phyloP scores from a whole-genome alignment of 2,888 invertebrate genomes.

The Clunio marinus region DNA sequence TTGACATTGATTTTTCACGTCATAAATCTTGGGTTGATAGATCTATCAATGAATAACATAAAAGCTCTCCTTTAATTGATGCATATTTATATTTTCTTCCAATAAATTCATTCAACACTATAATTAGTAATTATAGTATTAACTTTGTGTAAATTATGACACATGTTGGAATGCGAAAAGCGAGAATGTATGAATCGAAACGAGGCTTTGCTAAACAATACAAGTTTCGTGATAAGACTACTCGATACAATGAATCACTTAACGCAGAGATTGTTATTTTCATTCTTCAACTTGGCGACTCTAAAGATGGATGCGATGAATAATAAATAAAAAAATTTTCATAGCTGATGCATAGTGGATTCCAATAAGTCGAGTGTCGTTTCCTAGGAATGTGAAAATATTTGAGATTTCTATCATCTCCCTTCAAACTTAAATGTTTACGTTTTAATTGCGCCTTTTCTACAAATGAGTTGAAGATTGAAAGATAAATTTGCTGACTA shows the following conservation, averaged over 20 bases:
- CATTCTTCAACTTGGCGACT: background rate
- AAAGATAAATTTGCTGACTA: no score
- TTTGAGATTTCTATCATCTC: no score
- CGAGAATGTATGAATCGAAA: background rate
- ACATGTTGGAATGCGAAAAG: background rate
- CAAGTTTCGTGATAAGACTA: slow-evolving; percentile 1
- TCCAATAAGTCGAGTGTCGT: background rate
- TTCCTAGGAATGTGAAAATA: background rate
- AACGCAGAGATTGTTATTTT: no score
- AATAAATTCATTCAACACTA: background rate
- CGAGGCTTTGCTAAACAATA: background rate
- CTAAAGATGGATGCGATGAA: background rate
- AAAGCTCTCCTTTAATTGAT: no score
- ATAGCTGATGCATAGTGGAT: no score
- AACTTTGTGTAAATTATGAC: slow-evolving; percentile 10
- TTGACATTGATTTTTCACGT: no score
- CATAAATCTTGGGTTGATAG: no score
- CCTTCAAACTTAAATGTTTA: background rate
- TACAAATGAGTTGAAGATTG: no score
- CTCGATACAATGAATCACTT: background rate
- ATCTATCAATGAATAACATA: no score
- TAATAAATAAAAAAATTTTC: background rate
- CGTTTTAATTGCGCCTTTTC: background rate
- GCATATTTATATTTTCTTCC: background rate
- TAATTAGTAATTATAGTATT: background rate